A percentile compares a stretch with the other conserved stretches of the same genome.
Evolutionary conservation across 1,140 invertebrate genomes (phyloP).

Genomic region (Euwallacea similis): DNA sequence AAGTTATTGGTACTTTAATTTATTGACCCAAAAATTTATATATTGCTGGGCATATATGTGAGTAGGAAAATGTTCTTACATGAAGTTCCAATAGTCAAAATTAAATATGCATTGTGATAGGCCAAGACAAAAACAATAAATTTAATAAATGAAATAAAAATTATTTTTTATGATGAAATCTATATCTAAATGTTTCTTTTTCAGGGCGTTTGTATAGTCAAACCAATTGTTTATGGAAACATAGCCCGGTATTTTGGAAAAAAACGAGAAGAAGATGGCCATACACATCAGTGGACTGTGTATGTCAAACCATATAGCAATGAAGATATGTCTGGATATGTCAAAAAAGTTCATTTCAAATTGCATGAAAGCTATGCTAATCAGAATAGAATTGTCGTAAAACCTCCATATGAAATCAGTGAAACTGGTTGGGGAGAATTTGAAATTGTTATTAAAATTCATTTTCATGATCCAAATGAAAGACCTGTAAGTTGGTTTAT

Average conservation of each 20-base stretch:
- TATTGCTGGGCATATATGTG: not conserved
- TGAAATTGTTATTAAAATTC: constrained; percentile 97
- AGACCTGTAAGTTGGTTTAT: constrained; percentile 70
- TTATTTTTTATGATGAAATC: not conserved
- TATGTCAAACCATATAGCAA: constrained; percentile 94
- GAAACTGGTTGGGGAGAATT: constrained; percentile 99
- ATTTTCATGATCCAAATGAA: constrained; percentile 97
- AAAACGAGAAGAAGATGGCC: constrained; percentile 97
- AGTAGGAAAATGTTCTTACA: not conserved
- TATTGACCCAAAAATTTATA: constrained; percentile 2
- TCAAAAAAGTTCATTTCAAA: constrained; percentile 98
- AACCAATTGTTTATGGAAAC: constrained; percentile 97
- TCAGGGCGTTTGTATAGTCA: constrained; percentile 87
- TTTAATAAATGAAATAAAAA: not conserved
- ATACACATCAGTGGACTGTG: constrained; percentile 99
- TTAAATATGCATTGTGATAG: not conserved
- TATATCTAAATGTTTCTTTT: constrained; percentile 2
- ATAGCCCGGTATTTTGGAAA: constrained; percentile 93
- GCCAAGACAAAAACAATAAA: not conserved
- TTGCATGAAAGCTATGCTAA: constrained; percentile 97
- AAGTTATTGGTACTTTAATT: too few species aligned
- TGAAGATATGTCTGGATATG: constrained; percentile 92
- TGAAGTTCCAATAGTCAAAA: not conserved
- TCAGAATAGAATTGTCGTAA: constrained; percentile 87
- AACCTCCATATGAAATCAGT: constrained; percentile 95